Evolutionary conservation across 2,797 vertebrate species (phyloP).

Genomic region (Gouania willdenowi): DNA sequence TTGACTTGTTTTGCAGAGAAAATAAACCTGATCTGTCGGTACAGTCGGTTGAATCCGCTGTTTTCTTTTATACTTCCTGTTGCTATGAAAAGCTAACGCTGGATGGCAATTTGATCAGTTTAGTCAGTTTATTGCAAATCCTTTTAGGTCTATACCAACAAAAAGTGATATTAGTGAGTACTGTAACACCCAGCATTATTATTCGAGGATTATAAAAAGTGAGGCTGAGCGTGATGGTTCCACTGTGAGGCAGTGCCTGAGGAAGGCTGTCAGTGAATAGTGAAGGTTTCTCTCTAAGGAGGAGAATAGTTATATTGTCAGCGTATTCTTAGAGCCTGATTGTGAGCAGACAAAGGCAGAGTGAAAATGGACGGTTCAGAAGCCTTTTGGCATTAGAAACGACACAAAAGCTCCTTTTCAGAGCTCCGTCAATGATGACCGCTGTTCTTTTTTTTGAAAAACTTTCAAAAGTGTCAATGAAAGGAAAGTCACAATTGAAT

Average conservation of each 20-base stretch:
- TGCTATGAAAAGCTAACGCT: too few species aligned
- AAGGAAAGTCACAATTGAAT: constrained; percentile 33
- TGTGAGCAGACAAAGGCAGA: constrained; percentile 49
- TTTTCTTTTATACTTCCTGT: too few species aligned
- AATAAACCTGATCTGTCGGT: too few species aligned
- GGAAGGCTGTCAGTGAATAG: constrained; percentile 25
- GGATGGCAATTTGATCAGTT: too few species aligned
- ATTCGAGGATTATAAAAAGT: too few species aligned
- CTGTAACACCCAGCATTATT: too few species aligned
- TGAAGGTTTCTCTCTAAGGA: constrained; percentile 31
- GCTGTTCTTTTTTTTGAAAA: constrained; percentile 48
- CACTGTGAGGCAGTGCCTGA: not conserved
- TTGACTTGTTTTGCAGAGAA: too few species aligned
- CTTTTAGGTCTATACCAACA: too few species aligned
- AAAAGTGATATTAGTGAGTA: too few species aligned
- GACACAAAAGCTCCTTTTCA: constrained; percentile 68
- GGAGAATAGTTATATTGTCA: constrained; percentile 24
- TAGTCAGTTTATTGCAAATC: too few species aligned
- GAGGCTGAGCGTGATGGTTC: too few species aligned
- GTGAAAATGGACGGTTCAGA: constrained; percentile 41
- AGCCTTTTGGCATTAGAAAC: constrained; percentile 38
- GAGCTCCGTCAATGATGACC: constrained; percentile 38
- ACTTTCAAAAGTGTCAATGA: constrained; percentile 53
- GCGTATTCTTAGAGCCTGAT: constrained; percentile 39
- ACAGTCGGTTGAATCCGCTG: too few species aligned